Conservation (phyloP, 2,888 invertebrate genomes). For the Athalia circularis region DNA sequence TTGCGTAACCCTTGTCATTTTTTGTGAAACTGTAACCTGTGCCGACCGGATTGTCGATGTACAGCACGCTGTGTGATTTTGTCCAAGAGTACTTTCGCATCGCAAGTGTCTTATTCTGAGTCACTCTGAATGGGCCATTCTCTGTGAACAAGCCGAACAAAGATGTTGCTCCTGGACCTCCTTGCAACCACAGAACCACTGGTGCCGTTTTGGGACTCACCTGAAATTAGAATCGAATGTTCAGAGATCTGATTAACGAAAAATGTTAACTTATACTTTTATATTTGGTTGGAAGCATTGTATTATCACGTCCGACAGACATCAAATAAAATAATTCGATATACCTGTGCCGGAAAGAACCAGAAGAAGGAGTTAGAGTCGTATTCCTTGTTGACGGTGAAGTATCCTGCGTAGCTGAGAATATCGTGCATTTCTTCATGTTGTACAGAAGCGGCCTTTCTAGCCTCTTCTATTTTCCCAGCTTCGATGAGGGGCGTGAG, state of each 20-base stretch:
- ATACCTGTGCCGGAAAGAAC: slow-evolving; percentile 87
- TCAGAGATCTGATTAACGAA: neutral
- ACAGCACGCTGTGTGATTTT: slow-evolving; percentile 85
- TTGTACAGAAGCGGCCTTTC: slow-evolving; percentile 76
- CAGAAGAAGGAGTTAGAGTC: slow-evolving; percentile 93
- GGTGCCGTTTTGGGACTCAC: slow-evolving; percentile 78
- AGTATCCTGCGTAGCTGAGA: slow-evolving; percentile 86
- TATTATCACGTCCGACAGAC: neutral
- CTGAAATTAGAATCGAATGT: slow-evolving; percentile 58
- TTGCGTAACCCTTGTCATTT: slow-evolving; percentile 84
- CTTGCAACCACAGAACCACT: slow-evolving; percentile 89
- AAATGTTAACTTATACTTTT: no score
- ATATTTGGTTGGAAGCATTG: neutral
- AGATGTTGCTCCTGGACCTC: slow-evolving; percentile 89
- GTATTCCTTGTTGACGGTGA: slow-evolving; percentile 87
- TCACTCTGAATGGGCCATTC: slow-evolving; percentile 85
- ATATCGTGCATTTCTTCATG: slow-evolving; percentile 79
- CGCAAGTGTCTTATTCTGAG: slow-evolving; percentile 74
- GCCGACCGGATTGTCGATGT: slow-evolving; percentile 95
- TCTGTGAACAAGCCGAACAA: slow-evolving; percentile 89
- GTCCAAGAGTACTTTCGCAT: slow-evolving; percentile 88
- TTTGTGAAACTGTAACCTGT: slow-evolving; percentile 94
- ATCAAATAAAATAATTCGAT: neutral
- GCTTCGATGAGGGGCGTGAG: slow-evolving; percentile 84
- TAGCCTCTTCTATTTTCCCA: slow-evolving; percentile 82